phyloP scores from a whole-genome alignment of 2,888 invertebrate species.

The Maniola hyperantus region DNA sequence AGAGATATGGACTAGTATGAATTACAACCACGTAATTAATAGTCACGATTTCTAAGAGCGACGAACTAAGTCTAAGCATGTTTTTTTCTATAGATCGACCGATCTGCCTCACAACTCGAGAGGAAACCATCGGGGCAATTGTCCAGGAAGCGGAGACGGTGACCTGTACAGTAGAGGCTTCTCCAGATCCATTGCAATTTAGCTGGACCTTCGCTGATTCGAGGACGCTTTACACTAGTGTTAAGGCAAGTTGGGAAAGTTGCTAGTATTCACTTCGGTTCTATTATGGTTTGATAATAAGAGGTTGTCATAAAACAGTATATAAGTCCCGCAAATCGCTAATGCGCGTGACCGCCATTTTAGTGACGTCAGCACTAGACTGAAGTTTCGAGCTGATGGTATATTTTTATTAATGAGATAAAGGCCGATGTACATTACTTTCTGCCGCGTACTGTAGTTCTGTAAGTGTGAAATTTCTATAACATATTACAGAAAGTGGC shows the following conservation, averaged over 20 bases:
- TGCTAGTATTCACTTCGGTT: neutral
- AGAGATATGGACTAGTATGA: too few species aligned
- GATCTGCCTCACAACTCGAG: constrained; percentile 51
- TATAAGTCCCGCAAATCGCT: too few species aligned
- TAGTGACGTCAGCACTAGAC: too few species aligned
- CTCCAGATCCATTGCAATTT: constrained; percentile 64
- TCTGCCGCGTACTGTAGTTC: too few species aligned
- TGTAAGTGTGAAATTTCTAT: neutral
- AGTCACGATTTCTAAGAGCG: too few species aligned
- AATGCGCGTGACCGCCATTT: too few species aligned
- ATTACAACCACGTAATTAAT: too few species aligned
- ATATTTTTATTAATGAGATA: too few species aligned
- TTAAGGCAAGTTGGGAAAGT: constrained; percentile 47
- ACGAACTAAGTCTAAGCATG: neutral
- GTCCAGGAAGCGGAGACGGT: constrained; percentile 54
- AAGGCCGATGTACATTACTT: too few species aligned
- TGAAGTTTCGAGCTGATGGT: too few species aligned
- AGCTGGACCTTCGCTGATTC: constrained; percentile 68
- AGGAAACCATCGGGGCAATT: constrained; percentile 55
- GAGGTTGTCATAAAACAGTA: too few species aligned
- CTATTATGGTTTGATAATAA: too few species aligned
- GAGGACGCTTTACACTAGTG: constrained; percentile 58
- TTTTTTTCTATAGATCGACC: constrained; percentile 55
- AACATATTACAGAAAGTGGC: constrained; percentile 51
- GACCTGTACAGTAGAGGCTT: constrained; percentile 60